phyloP scores from a whole-genome alignment of 2,888 invertebrate species.

The Sphaeridia pumilis region DNA sequence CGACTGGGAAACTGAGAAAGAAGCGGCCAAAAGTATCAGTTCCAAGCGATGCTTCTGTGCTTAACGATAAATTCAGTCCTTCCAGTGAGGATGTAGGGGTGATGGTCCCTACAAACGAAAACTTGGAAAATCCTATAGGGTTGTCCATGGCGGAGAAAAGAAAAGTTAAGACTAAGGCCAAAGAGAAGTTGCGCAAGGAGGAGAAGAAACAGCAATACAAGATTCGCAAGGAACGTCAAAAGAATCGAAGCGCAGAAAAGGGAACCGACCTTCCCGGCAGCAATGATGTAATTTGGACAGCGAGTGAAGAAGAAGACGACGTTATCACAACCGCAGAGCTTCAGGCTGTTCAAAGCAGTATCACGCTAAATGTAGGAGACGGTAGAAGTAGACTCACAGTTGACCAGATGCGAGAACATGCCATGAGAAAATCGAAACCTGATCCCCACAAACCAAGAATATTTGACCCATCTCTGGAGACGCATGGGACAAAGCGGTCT shows the following conservation, averaged over 20 bases:
- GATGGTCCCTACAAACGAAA: too few species aligned
- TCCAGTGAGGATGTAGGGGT: too few species aligned
- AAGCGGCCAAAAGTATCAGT: too few species aligned
- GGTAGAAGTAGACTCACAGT: background rate
- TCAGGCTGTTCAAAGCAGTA: background rate
- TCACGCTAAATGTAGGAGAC: slow-evolving; percentile 1
- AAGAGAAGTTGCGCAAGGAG: background rate
- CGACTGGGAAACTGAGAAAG: too few species aligned
- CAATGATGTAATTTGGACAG: background rate
- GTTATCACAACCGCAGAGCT: slow-evolving; percentile 1
- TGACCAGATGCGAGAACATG: background rate
- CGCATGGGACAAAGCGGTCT: background rate
- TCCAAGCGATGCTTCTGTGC: too few species aligned
- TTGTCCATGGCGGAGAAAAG: background rate
- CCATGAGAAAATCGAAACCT: background rate
- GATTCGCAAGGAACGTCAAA: background rate
- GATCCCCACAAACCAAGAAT: background rate
- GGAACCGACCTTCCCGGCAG: background rate
- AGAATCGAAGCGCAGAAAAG: background rate
- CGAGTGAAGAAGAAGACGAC: too few species aligned
- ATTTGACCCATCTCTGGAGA: background rate
- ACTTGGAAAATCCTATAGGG: too few species aligned
- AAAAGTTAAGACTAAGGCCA: background rate
- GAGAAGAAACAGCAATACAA: background rate
- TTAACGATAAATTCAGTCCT: too few species aligned